phyloP scores from a whole-genome alignment of 2,797 vertebrate species.

The Hydrolagus colliei region DNA sequence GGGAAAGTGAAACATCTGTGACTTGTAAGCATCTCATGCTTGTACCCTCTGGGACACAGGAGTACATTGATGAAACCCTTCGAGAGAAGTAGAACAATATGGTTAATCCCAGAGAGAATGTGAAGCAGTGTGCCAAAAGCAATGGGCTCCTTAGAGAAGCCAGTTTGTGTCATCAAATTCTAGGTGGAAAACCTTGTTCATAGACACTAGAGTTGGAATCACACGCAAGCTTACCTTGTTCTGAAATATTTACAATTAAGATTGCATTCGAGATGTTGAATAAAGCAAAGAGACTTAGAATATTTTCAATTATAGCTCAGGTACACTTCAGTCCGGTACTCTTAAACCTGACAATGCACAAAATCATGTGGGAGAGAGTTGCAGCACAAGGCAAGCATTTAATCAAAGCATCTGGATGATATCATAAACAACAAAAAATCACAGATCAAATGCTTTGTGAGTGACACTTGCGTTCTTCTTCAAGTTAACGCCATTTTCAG shows the following conservation, averaged over 20 bases:
- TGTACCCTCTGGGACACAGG: not conserved
- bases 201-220: no score
- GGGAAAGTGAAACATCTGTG: not conserved
- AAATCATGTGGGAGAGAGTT: not conserved
- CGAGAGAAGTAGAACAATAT: not conserved
- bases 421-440: no score
- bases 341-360: not conserved
- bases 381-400: not conserved
- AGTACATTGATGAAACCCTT: not conserved
- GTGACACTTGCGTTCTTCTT: no score
- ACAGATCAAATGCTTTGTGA: no score
- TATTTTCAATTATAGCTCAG: not conserved
- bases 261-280: not conserved
- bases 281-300: not conserved
- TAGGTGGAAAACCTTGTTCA: no score
- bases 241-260: no score
- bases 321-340: not conserved
- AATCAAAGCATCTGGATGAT: not conserved
- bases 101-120: no score
- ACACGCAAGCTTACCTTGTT: no score
- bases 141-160: no score
- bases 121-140: no score
- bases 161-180: no score
- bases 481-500: no score
- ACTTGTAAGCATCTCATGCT: not conserved